These are phyloP conservation scores for Leucophenga varia DNA, from an alignment of 1,140 invertebrate genomes.

Conservation along the genomic window DNA sequence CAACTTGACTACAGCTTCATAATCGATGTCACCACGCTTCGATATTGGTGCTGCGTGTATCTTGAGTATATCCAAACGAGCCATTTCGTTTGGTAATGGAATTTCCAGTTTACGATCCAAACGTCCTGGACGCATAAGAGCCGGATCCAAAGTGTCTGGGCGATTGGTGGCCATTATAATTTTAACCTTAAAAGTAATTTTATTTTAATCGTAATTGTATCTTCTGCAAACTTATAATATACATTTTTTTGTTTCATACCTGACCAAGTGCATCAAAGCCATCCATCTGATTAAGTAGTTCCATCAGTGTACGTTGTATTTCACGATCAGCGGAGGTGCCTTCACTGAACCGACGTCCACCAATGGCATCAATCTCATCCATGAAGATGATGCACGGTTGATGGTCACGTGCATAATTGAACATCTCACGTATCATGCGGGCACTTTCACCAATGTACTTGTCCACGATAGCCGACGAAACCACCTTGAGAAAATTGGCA, in stretches of 20 bases:
- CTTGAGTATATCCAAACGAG: constrained; percentile 91
- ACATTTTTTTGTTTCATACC: too few species aligned
- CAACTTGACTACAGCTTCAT: constrained; percentile 97
- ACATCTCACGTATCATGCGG: constrained; percentile 96
- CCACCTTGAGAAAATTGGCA: constrained; percentile 99
- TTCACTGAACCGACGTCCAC: constrained; percentile 94
- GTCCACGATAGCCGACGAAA: constrained; percentile 87
- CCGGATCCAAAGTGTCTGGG: constrained; percentile 97
- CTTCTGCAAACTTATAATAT: too few species aligned
- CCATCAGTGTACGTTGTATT: constrained; percentile 98
- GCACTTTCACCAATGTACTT: constrained; percentile 99
- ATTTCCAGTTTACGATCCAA: constrained; percentile 98
- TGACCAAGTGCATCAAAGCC: constrained; percentile 98
- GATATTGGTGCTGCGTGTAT: constrained; percentile 95
- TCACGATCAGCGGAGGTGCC: constrained; percentile 97
- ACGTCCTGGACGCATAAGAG: constrained; percentile 94
- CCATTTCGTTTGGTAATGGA: constrained; percentile 84
- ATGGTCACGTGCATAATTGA: constrained; percentile 98
- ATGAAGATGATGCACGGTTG: constrained; percentile 99
- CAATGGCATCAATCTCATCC: constrained; percentile 99
- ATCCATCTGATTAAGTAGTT: constrained; percentile 97
- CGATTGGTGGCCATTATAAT: constrained; percentile 98
- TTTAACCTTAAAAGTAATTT: too few species aligned
- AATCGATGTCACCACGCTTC: constrained; percentile 98
- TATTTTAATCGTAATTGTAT: too few species aligned